Evolutionary conservation across 2,888 invertebrate genomes (phyloP).

Genomic region (Cerceris ruficornis): DNA sequence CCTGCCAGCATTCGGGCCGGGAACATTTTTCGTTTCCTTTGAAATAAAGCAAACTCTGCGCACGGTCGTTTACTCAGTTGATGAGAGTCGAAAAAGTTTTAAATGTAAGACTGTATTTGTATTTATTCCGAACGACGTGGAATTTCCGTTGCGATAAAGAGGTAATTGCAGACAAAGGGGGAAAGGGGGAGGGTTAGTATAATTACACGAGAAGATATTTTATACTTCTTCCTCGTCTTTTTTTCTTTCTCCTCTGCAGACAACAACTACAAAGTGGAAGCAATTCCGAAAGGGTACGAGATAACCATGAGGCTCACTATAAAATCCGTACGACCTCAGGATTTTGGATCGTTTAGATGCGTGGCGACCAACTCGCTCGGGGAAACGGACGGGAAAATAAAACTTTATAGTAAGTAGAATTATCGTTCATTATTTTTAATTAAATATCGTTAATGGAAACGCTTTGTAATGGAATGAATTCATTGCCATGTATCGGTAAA

Average conservation of each 20-base stretch:
- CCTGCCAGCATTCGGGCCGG: background rate
- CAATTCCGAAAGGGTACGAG: conserved; percentile 74
- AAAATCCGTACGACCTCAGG: conserved; percentile 77
- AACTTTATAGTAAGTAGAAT: conserved; percentile 81
- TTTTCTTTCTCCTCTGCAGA: conserved; percentile 67
- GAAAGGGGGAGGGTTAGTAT: background rate
- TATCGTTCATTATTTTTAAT: background rate
- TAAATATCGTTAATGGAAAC: background rate
- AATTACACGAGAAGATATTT: background rate
- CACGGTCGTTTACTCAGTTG: conserved; percentile 14
- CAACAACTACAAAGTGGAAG: conserved; percentile 80
- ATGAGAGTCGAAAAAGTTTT: conserved; percentile 3
- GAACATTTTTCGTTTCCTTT: conserved; percentile 8
- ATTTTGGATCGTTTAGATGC: conserved; percentile 81
- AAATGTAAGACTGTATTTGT: background rate
- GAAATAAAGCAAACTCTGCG: conserved; percentile 5
- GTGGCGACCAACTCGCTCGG: conserved; percentile 83
- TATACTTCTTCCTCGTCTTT: background rate
- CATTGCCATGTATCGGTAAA: too few relatives aligned
- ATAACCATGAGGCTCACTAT: conserved; percentile 82
- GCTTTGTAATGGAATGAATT: background rate
- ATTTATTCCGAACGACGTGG: background rate
- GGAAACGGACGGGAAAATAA: conserved; percentile 82
- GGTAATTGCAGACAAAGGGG: background rate
- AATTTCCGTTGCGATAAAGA: background rate